Evolutionary conservation across 2,888 invertebrate species (phyloP).

Genomic region (Galeruca laticollis): DNA sequence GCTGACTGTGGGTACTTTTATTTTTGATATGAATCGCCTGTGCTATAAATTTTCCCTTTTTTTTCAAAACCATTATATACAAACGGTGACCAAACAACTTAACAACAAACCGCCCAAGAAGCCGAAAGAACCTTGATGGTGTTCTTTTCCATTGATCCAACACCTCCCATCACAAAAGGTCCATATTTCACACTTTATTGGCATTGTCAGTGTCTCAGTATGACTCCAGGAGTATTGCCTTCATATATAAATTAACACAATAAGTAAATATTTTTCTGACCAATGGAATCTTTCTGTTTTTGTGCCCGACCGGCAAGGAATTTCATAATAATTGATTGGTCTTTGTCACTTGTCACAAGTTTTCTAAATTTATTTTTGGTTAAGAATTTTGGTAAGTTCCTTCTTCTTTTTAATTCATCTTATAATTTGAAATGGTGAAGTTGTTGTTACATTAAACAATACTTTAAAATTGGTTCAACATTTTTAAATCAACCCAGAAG

Average conservation of each 20-base stretch:
- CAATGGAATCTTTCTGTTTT: conserved; percentile 16
- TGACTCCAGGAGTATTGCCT: conserved; percentile 50
- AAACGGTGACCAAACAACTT: conserved; percentile 36
- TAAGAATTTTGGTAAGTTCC: not conserved
- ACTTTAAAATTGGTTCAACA: too few species aligned
- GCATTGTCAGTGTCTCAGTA: conserved; percentile 56
- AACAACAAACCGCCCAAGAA: conserved; percentile 52
- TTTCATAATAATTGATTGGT: conserved; percentile 32
- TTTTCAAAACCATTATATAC: conserved; percentile 28
- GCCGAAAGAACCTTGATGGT: conserved; percentile 47
- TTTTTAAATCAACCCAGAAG: too few species aligned
- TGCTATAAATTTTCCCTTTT: conserved; percentile 29
- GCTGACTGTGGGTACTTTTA: too few species aligned
- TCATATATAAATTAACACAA: conserved; percentile 36
- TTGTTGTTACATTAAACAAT: too few species aligned
- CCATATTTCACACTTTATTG: conserved; percentile 60
- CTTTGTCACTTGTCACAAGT: not conserved
- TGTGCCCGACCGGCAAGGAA: conserved; percentile 17
- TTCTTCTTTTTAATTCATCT: too few species aligned
- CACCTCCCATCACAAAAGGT: conserved; percentile 53
- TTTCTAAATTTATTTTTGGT: not conserved
- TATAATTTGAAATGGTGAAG: too few species aligned
- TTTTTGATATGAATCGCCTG: conserved; percentile 32
- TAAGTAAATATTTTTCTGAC: conserved; percentile 32
- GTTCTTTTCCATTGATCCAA: conserved; percentile 46